These are phyloP conservation scores for Dasypus novemcinctus DNA, from an alignment of 2,113 vertebrate species.

Conservation along the genomic window DNA sequence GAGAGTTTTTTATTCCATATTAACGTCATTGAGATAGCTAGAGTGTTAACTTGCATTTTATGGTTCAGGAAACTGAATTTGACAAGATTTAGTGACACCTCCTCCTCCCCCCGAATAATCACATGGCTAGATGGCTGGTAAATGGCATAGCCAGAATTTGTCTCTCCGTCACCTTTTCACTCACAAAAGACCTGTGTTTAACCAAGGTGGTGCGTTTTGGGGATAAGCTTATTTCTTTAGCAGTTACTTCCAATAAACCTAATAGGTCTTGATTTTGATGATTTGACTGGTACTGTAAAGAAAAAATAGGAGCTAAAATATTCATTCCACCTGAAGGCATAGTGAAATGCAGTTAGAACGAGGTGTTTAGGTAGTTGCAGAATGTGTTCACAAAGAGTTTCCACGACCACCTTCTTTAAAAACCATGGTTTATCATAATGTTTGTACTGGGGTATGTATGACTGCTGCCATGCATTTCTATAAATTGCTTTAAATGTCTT, in stretches of 20 bases:
- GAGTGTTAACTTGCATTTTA: neutral
- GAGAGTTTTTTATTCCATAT: neutral
- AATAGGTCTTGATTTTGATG: neutral
- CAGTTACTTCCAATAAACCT: neutral
- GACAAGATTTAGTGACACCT: neutral
- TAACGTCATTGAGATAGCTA: neutral
- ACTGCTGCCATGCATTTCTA: neutral
- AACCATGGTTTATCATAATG: neutral
- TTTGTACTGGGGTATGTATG: neutral
- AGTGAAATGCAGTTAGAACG: neutral
- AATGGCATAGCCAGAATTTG: neutral
- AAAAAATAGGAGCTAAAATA: neutral
- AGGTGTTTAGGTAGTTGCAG: neutral
- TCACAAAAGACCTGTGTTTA: neutral
- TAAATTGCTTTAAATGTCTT: neutral
- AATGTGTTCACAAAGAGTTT: neutral
- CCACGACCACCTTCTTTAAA: neutral
- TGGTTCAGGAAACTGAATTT: slow-evolving; percentile 33
- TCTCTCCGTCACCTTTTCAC: neutral
- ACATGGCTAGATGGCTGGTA: neutral
- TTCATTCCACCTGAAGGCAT: neutral
- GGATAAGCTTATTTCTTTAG: neutral
- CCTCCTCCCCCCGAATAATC: neutral
- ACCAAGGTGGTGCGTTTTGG: neutral
- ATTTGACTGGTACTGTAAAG: neutral